Evolutionary conservation across 1,140 invertebrate genomes (phyloP).

Genomic region (Cotesia vestalis): DNA sequence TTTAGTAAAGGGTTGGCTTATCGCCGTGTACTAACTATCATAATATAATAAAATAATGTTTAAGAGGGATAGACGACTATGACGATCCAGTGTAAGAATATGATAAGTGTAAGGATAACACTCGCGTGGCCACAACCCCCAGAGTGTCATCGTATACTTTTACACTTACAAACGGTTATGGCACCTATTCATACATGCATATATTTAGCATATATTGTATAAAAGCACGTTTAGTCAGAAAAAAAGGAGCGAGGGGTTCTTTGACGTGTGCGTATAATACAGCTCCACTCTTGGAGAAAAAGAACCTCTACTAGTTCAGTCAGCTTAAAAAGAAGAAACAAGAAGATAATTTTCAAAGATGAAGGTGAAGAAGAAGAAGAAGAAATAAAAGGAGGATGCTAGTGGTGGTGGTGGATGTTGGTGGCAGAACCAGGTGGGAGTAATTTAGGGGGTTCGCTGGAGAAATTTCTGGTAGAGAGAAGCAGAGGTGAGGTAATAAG

Average conservation of each 20-base stretch:
- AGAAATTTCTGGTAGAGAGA: conserved; percentile 11
- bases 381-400: background rate
- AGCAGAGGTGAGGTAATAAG: background rate
- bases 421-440: background rate
- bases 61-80: background rate
- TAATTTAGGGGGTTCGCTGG: background rate
- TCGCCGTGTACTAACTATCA: background rate
- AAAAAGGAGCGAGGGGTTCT: too few species aligned
- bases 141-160: background rate
- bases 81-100: background rate
- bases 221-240: too few species aligned
- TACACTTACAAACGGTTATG: too few species aligned
- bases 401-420: background rate
- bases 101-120: conserved; percentile 5
- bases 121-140: conserved; percentile 18
- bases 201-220: too few species aligned
- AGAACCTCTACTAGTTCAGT: too few species aligned
- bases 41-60: background rate
- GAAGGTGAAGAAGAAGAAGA: background rate
- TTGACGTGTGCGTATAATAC: too few species aligned
- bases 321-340: too few species aligned
- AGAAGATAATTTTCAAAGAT: too few species aligned
- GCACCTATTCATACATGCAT: background rate
- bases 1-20: conserved; percentile 11
- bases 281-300: too few species aligned